Conservation (phyloP, 1,140 invertebrate genomes). For the Aphelinus certus region DNA sequence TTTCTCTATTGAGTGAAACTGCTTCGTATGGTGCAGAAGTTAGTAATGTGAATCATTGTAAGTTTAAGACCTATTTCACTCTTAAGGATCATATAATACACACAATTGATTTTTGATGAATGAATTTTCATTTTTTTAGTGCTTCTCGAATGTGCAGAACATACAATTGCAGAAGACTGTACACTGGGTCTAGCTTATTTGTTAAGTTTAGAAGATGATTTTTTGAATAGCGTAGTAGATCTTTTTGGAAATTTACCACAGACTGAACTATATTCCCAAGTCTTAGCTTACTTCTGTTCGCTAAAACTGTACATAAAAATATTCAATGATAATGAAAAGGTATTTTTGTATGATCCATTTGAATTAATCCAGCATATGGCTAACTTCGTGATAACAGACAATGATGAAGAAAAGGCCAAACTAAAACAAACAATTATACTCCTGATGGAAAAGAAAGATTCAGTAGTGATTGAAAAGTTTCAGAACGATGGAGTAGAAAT, state of each 20-base stretch:
- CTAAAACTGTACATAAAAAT: constrained; percentile 52
- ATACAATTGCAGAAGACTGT: constrained; percentile 60
- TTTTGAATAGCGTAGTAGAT: constrained; percentile 43
- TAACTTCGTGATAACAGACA: constrained; percentile 36
- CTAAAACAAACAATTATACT: constrained; percentile 41
- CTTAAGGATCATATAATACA: too few relatives aligned
- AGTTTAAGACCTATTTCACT: constrained; percentile 39
- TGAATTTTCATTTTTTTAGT: constrained; percentile 52
- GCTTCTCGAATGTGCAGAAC: constrained; percentile 55
- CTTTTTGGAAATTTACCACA: constrained; percentile 52
- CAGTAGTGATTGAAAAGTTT: background rate
- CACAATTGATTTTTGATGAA: too few relatives aligned
- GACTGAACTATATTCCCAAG: constrained; percentile 53
- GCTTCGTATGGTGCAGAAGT: constrained; percentile 56
- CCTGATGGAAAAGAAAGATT: constrained; percentile 10
- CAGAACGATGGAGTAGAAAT: constrained; percentile 1
- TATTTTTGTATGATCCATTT: constrained; percentile 53
- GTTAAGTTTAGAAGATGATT: constrained; percentile 50
- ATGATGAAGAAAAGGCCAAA: constrained; percentile 41
- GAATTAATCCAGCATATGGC: constrained; percentile 51
- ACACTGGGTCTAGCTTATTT: constrained; percentile 59
- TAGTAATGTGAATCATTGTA: constrained; percentile 59
- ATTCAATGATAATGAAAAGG: constrained; percentile 41
- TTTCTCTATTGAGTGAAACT: constrained; percentile 60
- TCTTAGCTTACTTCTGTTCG: constrained; percentile 57